These are phyloP conservation scores for Cossypha caffra DNA, from an alignment of 2,797 vertebrate species.

Conservation along the genomic window DNA sequence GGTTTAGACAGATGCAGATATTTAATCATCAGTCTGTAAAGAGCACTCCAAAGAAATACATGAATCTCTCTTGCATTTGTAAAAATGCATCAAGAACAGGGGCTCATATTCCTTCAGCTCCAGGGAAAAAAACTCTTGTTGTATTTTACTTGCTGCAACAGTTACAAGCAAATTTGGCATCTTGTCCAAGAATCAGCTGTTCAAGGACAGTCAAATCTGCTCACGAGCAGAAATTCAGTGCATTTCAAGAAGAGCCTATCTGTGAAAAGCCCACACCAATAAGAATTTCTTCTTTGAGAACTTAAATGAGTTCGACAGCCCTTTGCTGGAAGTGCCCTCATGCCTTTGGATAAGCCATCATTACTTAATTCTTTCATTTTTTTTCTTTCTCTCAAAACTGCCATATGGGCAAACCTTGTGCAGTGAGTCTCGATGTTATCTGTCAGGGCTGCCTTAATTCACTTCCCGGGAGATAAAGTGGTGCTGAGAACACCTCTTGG, in stretches of 20 bases:
- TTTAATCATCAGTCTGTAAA: background rate
- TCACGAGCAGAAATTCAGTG: background rate
- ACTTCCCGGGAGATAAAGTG: background rate
- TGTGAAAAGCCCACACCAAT: background rate
- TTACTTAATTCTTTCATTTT: background rate
- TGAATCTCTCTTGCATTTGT: background rate
- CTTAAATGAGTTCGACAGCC: background rate
- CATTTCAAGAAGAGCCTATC: background rate
- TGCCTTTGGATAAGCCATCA: background rate
- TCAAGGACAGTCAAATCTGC: background rate
- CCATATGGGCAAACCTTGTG: background rate
- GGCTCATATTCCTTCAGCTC: background rate
- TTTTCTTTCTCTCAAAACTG: background rate
- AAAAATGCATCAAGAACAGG: background rate
- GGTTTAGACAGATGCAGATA: background rate
- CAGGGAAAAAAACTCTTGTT: background rate
- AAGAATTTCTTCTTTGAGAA: background rate
- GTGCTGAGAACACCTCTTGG: background rate
- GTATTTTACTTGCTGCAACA: background rate
- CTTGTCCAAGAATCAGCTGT: background rate
- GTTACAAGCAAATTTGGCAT: background rate
- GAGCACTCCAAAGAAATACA: background rate
- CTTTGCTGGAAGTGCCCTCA: background rate
- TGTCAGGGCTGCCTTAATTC: slow-evolving; percentile 16
- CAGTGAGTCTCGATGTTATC: background rate